Base-by-base conservation (phyloP, 2,888 invertebrate species). In the Piscicola geometra region DNA sequence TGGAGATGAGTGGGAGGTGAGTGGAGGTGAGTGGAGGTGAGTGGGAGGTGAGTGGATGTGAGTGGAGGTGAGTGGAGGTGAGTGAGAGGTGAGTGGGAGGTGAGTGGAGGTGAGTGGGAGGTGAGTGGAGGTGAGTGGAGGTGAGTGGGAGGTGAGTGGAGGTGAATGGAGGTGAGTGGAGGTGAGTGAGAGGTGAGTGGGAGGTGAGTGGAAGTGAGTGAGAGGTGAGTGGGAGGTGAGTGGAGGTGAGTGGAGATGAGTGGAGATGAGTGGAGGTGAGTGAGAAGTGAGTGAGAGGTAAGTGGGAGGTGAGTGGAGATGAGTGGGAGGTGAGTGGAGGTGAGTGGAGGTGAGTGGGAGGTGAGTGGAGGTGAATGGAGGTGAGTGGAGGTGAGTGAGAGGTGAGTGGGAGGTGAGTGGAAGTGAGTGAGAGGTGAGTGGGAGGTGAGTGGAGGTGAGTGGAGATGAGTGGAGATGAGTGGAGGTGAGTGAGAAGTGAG, bases 91-190 rank as follows among this genome's bases (percentile, higher is more conserved):
- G 64, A 64, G 25, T 64, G 3, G 3, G 3, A 12, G 41, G 81
- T 72, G n/a, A 33, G 9, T 35, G 28, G 32, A 5, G 15, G 21
- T 64, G 15, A 33, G 30, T 3, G 30, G 30, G 3, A 12, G 25
- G 25, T 30, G 64, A 64, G 25, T 64, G 3, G 3, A 12, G 28
- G 81, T 72, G n/a, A 33, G 9, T 35, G 28, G 32, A 5, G 15
- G 21, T 64, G 15, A 33, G 30, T 3, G 30, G 30, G 3, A 12
- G 25, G 25, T 30, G 64, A 64, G 25, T 64, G 3, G 3, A 12
- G 28, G 41, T n/a, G n/a, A n/a, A n/a, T n/a, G n/a, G n/a, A n/a
- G n/a, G 81, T 72, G n/a, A 33, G 9, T 35, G 28, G 32, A 5
- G 15, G 21, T 64, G 15, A 33, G 30, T 3, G 30, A 18, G 3